Base-by-base conservation (phyloP, 2,797 vertebrate genomes). In the Eutrigla gurnardus region DNA sequence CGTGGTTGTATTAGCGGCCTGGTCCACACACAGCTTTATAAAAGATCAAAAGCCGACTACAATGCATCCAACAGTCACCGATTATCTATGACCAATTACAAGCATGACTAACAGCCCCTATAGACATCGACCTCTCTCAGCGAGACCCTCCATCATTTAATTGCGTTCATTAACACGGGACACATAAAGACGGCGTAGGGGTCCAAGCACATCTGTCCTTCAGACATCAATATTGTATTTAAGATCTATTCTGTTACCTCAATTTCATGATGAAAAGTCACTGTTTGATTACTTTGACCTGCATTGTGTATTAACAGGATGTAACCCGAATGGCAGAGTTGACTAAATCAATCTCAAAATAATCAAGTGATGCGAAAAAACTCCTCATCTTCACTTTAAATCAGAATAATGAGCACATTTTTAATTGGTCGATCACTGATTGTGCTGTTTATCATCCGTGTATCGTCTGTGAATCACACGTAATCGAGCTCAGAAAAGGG, bases 1-100 rank as follows among this genome's bases (percentile, higher is more conserved):
- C 46, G 2, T 39, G 52, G 17, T 49, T 65, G 15, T 33, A 32
- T 74, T 47, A 39, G 43, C 39, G 43, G 17, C 36, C 40, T 40
- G 25, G 15, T 71, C 10, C 52, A 15, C 58, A 47, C 57, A 55
- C 33, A 33, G 66, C 59, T 62, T 78, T 65, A 64, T 58, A 54
- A 40, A 45, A 76, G 40, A 55, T 64, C 33, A 73, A 70, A 76
- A 32, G 18, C 60, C 3, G 49, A 57, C 67, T 65, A 49, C 15
- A 42, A 46, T 15, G 17, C 7, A 52, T 71, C 43, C 36, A 75
- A 49, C 8, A 45, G 12, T 62, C 59, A 17, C 35, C 54, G 75
- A 83, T 79, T 73, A 70, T 79, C 62, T 60, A 60, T 65, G 42
- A 78, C 54, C 32, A 80, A 80, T 65, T 50, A 71, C 61, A 80